A percentile compares a stretch with the other conserved stretches of the same genome.
phyloP scores from a whole-genome alignment of 2,888 invertebrate species.

The Microctonus brassicae region DNA sequence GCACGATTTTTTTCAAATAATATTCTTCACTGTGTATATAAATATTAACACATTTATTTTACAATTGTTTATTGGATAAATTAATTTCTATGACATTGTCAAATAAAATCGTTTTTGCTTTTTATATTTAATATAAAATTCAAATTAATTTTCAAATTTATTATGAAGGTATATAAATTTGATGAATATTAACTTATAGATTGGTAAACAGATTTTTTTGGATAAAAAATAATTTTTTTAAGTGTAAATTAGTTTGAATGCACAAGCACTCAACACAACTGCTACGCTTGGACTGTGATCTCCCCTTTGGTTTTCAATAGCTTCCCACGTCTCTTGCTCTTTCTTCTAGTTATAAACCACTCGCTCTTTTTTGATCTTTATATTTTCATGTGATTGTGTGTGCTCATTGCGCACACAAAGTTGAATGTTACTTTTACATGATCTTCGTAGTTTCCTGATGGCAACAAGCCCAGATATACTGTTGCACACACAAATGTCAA shows the following conservation, averaged over 20 bases:
- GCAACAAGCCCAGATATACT: conserved; percentile 56
- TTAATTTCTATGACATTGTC: background rate
- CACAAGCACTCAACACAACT: conserved; percentile 15
- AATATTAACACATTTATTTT: background rate
- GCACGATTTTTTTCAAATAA: background rate
- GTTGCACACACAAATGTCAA: conserved; percentile 68
- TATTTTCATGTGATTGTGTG: background rate
- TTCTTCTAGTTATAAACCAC: conserved; percentile 7
- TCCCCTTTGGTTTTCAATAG: conserved; percentile 16
- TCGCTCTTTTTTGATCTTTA: background rate
- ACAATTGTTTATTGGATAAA: background rate
- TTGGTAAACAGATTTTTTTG: background rate
- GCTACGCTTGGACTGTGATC: conserved; percentile 25
- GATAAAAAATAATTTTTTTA: background rate
- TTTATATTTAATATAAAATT: background rate
- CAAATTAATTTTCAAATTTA: too few relatives aligned
- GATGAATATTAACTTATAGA: too few relatives aligned
- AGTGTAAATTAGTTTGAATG: background rate
- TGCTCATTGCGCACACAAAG: background rate
- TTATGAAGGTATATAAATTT: too few relatives aligned
- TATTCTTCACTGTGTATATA: background rate
- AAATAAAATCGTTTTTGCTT: background rate
- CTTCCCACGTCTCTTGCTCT: conserved; percentile 23
- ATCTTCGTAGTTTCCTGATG: background rate
- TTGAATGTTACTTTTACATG: background rate